Evolutionary conservation across 2,113 vertebrate genomes (phyloP).

Genomic region (Montifringilla adamsi): DNA sequence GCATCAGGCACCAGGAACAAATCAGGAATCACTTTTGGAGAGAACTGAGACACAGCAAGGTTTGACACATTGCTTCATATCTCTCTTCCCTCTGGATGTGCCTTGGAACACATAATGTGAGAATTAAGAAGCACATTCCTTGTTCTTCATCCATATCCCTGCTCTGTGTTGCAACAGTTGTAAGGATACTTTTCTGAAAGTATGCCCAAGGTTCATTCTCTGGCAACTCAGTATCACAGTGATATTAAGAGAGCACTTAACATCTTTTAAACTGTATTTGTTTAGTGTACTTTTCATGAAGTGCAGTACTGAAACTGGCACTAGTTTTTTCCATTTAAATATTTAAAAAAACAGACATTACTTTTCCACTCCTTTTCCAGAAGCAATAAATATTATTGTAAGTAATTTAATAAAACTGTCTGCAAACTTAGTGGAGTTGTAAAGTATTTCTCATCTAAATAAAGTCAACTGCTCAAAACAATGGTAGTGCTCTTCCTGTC

Average conservation of each 20-base stretch:
- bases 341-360: neutral
- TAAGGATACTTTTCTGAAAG: neutral
- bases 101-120: neutral
- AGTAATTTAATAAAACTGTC: neutral
- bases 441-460: neutral
- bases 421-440: neutral
- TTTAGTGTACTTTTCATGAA: neutral
- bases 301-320: neutral
- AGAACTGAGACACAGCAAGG: neutral
- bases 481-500: neutral
- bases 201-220: neutral
- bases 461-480: neutral
- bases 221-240: neutral
- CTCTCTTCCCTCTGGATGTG: neutral
- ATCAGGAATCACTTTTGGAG: neutral
- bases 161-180: neutral
- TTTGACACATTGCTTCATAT: neutral
- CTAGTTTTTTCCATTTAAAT: neutral
- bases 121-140: neutral
- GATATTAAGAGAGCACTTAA: neutral
- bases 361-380: neutral
- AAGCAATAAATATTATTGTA: neutral
- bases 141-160: neutral
- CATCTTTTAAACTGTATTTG: neutral
- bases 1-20: neutral